Evolutionary conservation across 1,140 invertebrate genomes (phyloP).

Genomic region (Maconellicoccus hirsutus): DNA sequence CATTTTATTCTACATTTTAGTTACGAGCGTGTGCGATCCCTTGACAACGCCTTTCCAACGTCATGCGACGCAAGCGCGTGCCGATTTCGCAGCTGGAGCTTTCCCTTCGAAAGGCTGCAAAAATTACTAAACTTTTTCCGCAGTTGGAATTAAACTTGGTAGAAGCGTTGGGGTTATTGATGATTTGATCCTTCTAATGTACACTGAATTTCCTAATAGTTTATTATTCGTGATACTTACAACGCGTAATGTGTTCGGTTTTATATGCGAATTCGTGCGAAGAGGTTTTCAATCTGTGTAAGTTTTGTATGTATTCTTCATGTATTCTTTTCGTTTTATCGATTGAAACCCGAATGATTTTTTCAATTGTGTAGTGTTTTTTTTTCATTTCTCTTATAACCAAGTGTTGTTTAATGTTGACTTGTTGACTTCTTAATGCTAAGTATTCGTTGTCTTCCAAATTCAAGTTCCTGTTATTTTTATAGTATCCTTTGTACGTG

Average conservation of each 20-base stretch:
- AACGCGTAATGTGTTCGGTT: not conserved
- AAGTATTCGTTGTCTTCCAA: not conserved
- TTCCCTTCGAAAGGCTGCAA: conserved; percentile 18
- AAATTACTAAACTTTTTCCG: conserved; percentile 14
- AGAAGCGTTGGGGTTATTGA: not conserved
- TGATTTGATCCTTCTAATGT: too few relatives aligned
- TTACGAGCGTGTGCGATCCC: not conserved
- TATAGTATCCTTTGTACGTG: too few relatives aligned
- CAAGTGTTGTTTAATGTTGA: not conserved
- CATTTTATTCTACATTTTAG: conserved; percentile 18
- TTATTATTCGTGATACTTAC: not conserved
- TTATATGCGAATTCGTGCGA: not conserved
- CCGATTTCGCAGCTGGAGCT: conserved; percentile 5
- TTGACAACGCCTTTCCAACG: conserved; percentile 16
- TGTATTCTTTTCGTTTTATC: not conserved
- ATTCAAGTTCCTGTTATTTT: not conserved
- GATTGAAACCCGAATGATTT: not conserved
- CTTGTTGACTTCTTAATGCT: not conserved
- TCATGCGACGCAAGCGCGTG: not conserved
- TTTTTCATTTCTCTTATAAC: not conserved
- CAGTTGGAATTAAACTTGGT: not conserved
- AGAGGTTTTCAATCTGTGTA: not conserved
- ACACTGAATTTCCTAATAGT: not conserved
- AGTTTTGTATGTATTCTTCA: not conserved
- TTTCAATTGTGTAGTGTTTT: not conserved